A percentile compares a stretch with the other conserved stretches of the same genome.
phyloP scores from a whole-genome alignment of 2,113 vertebrate genomes.

The Brevimyrus niger region DNA sequence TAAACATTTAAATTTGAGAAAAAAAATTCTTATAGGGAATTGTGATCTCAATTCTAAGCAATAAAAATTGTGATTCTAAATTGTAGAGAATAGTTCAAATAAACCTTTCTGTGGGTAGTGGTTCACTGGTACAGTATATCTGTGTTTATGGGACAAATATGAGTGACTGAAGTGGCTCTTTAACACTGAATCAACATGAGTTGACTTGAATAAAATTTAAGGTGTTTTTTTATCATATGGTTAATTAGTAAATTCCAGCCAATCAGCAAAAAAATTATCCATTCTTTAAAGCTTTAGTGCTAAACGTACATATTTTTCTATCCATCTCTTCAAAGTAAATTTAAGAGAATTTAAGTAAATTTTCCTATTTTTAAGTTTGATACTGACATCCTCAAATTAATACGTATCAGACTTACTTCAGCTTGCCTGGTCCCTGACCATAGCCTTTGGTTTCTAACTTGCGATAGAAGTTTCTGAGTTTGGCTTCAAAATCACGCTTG shows the following conservation, averaged over 20 bases:
- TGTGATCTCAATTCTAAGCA: too few species aligned
- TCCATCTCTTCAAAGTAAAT: background rate
- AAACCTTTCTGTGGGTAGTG: background rate
- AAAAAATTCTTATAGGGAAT: background rate
- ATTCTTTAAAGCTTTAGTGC: background rate
- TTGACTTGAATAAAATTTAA: background rate
- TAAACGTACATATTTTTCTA: background rate
- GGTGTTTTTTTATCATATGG: background rate
- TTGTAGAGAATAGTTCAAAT: background rate
- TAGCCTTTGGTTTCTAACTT: slow-evolving; percentile 98
- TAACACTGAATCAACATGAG: background rate
- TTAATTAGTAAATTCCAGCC: background rate
- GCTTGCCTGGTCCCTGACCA: slow-evolving; percentile 93
- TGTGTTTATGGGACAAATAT: background rate
- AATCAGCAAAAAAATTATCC: background rate
- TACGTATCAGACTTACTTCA: slow-evolving; percentile 71
- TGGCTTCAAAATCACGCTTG: slow-evolving; percentile 97
- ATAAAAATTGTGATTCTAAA: background rate
- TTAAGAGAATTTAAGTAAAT: background rate
- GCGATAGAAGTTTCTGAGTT: slow-evolving; percentile 96
- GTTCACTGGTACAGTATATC: background rate
- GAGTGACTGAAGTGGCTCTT: background rate
- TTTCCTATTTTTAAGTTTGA: background rate
- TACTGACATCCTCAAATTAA: slow-evolving; percentile 6
- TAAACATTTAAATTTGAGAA: background rate